Percentiles rank a stretch among this genome's conserved stretches.
Evolutionary conservation across 2,113 vertebrate species (phyloP).

Genomic region (Thymallus thymallus): DNA sequence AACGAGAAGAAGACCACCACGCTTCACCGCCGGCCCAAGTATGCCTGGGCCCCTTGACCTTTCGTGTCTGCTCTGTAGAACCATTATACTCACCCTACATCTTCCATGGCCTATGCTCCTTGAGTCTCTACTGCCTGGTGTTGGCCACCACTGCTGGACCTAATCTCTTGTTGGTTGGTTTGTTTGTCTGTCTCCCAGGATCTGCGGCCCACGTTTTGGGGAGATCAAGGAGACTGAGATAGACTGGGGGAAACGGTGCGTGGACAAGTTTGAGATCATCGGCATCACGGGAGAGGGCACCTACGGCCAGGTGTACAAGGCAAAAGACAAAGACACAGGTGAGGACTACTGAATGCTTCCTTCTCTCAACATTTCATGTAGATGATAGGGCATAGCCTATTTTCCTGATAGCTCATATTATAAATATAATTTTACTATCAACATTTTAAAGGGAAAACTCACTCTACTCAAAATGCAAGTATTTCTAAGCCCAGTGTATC

Average conservation of each 20-base stretch:
- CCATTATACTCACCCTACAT: no score
- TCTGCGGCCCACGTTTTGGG: conserved; percentile 93
- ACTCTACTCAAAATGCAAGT: no score
- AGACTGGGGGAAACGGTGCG: conserved; percentile 98
- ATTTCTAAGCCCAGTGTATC: no score
- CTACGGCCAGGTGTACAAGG: conserved; percentile 98
- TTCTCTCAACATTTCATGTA: no score
- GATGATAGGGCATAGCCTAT: no score
- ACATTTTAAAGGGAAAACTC: no score
- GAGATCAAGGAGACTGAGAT: conserved; percentile 95
- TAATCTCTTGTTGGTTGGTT: neutral
- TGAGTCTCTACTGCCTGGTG: no score
- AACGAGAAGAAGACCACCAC: conserved; percentile 86
- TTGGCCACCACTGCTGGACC: neutral
- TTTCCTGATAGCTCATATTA: no score
- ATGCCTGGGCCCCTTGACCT: conserved; percentile 45
- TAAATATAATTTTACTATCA: no score
- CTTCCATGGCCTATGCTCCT: no score
- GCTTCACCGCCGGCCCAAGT: conserved; percentile 88
- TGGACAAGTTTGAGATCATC: conserved; percentile 98
- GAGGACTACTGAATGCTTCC: conserved; percentile 24
- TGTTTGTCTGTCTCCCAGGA: conserved; percentile 68
- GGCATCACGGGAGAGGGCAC: conserved; percentile 98
- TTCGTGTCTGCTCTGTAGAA: no score
- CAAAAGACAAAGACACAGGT: conserved; percentile 98